Evolutionary conservation across 2,797 vertebrate species (phyloP).

Genomic region (Pogonophryne albipinna): DNA sequence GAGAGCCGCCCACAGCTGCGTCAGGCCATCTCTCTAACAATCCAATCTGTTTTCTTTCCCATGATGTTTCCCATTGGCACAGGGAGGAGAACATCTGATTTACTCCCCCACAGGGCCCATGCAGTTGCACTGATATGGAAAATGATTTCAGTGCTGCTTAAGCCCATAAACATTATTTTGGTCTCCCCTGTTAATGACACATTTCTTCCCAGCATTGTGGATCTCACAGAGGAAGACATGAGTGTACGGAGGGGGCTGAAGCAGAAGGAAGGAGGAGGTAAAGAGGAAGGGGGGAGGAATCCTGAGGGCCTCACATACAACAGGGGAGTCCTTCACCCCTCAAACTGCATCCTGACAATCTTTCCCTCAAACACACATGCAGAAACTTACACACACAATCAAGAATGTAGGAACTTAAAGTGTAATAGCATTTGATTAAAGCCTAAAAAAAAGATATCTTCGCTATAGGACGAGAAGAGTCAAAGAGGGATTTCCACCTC

Average conservation of each 20-base stretch:
- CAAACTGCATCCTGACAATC: constrained; percentile 73
- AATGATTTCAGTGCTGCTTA: constrained; percentile 85
- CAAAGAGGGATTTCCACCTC: constrained; percentile 68
- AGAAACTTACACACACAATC: constrained; percentile 48
- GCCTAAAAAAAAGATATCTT: constrained; percentile 46
- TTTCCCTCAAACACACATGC: constrained; percentile 34
- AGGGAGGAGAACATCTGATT: constrained; percentile 83
- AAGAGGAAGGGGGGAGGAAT: constrained; percentile 72
- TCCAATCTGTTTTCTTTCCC: constrained; percentile 87
- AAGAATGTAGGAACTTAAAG: constrained; percentile 60
- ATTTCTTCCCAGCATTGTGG: constrained; percentile 85
- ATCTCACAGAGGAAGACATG: constrained; percentile 77
- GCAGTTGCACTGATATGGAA: constrained; percentile 87
- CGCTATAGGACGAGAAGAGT: constrained; percentile 55
- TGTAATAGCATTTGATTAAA: constrained; percentile 53
- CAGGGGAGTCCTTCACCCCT: constrained; percentile 80
- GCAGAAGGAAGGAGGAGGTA: constrained; percentile 47
- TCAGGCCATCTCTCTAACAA: constrained; percentile 83
- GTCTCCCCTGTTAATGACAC: constrained; percentile 84
- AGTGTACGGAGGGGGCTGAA: constrained; percentile 45
- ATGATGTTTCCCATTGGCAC: constrained; percentile 87
- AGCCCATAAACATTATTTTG: constrained; percentile 87
- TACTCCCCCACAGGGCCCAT: constrained; percentile 86
- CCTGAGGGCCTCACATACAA: constrained; percentile 63
- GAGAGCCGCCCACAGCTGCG: constrained; percentile 84